Evolutionary conservation across 2,113 vertebrate genomes (phyloP).

Genomic region (Bubo scandiacus): DNA sequence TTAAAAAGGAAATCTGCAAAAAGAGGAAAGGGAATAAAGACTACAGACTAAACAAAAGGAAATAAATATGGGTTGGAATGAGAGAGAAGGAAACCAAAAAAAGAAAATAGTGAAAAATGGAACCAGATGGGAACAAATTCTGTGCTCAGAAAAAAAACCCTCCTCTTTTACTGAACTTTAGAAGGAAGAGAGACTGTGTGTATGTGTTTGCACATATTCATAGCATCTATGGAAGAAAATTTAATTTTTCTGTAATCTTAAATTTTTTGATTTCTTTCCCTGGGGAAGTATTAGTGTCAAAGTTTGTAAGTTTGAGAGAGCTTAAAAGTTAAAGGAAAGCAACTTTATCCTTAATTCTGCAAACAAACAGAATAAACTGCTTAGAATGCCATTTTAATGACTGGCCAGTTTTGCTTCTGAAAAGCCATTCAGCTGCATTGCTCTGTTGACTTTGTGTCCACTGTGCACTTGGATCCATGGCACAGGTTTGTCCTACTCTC

Average conservation of each 20-base stretch:
- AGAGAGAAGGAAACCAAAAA: neutral
- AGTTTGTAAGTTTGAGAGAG: neutral
- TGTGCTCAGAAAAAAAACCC: neutral
- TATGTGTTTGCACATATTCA: neutral
- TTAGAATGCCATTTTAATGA: neutral
- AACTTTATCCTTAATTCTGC: neutral
- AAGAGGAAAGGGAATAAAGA: conserved; percentile 20
- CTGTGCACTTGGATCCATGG: neutral
- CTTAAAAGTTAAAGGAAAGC: neutral
- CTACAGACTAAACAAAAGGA: conserved; percentile 50
- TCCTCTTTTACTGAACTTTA: neutral
- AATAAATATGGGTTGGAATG: conserved; percentile 37
- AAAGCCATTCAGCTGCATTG: neutral
- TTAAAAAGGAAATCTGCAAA: conserved; percentile 33
- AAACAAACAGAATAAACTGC: neutral
- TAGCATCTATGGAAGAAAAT: neutral
- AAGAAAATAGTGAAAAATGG: conserved; percentile 37
- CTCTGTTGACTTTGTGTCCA: neutral
- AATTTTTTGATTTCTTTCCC: neutral
- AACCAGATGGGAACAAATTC: conserved; percentile 45
- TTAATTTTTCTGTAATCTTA: neutral
- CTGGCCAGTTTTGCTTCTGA: neutral
- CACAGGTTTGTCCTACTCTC: neutral
- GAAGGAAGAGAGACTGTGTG: neutral
- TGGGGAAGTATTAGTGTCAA: neutral